Percentiles rank a stretch among this genome's conserved stretches.
Evolutionary conservation across 2,888 invertebrate species (phyloP).

Genomic region (Slavum lentiscoides): DNA sequence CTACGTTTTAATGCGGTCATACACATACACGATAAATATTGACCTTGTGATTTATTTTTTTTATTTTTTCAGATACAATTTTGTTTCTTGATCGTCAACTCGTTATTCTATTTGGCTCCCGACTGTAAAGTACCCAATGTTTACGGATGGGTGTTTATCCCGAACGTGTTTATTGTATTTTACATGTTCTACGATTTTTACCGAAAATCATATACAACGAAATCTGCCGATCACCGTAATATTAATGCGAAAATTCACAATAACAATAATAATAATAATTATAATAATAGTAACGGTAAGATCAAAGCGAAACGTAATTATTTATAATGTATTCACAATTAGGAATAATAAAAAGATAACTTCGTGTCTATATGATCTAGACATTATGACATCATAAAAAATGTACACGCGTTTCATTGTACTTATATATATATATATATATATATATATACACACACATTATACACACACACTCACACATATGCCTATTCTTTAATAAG

Average conservation of each 20-base stretch:
- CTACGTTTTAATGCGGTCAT: constrained; percentile 1
- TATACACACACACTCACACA: background rate
- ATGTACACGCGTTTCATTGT: background rate
- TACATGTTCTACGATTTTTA: constrained; percentile 76
- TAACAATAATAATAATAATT: constrained; percentile 38
- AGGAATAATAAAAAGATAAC: background rate
- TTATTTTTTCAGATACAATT: constrained; percentile 54
- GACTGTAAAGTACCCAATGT: constrained; percentile 52
- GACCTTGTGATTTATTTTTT: constrained; percentile 13
- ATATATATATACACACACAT: too few relatives aligned
- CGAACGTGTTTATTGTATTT: constrained; percentile 69
- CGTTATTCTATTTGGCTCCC: constrained; percentile 48
- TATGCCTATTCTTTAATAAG: constrained; percentile 14
- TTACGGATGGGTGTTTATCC: constrained; percentile 60
- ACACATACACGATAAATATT: constrained; percentile 21
- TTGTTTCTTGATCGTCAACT: constrained; percentile 52
- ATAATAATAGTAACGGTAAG: constrained; percentile 25
- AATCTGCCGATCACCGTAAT: background rate
- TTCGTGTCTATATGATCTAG: background rate
- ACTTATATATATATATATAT: too few relatives aligned
- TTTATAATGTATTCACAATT: background rate
- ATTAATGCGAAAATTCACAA: background rate
- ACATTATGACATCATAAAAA: background rate
- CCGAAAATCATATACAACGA: constrained; percentile 63
- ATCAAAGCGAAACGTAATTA: constrained; percentile 25